Conservation (phyloP, 2,113 vertebrate species). For the Sander lucioperca region DNA sequence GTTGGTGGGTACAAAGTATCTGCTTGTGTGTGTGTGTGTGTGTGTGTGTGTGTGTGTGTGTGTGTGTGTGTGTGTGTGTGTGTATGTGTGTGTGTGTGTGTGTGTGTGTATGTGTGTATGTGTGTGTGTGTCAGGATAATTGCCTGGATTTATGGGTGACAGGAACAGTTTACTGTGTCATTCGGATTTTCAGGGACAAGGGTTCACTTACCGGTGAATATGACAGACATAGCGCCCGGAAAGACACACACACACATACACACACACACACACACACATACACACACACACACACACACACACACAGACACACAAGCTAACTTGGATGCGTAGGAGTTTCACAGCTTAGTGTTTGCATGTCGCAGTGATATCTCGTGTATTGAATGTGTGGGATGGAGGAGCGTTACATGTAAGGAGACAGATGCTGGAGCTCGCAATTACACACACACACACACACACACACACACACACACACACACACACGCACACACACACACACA, state of each 20-base stretch:
- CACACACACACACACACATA: conserved; percentile 41
- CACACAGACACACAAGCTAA: conserved; percentile 29
- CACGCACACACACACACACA: conserved; percentile 22
- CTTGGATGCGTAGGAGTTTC: conserved; percentile 45
- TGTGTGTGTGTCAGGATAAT: conserved; percentile 51
- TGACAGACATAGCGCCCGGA: conserved; percentile 51
- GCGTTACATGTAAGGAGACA: conserved; percentile 49
- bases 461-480: conserved; percentile 30
- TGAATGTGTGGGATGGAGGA: conserved; percentile 65
- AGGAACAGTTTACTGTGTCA: conserved; percentile 72
- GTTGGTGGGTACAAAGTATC: conserved; percentile 13
- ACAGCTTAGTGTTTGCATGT: conserved; percentile 51
- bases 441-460: conserved; percentile 23
- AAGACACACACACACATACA: conserved; percentile 40
- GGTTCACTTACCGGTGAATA: conserved; percentile 74
- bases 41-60: conserved; percentile 21
- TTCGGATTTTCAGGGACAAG: conserved; percentile 74
- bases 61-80: neutral
- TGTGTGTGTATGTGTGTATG: neutral
- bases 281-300: conserved; percentile 27
- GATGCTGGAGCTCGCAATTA: conserved; percentile 34
- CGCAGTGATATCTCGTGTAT: conserved; percentile 36
- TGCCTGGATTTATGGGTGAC: conserved; percentile 71
- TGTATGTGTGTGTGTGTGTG: conserved; percentile 1
- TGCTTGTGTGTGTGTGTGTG: conserved; percentile 16